Base-by-base conservation (phyloP, 2,113 vertebrate genomes). In the Ancistrus triradiatus region DNA sequence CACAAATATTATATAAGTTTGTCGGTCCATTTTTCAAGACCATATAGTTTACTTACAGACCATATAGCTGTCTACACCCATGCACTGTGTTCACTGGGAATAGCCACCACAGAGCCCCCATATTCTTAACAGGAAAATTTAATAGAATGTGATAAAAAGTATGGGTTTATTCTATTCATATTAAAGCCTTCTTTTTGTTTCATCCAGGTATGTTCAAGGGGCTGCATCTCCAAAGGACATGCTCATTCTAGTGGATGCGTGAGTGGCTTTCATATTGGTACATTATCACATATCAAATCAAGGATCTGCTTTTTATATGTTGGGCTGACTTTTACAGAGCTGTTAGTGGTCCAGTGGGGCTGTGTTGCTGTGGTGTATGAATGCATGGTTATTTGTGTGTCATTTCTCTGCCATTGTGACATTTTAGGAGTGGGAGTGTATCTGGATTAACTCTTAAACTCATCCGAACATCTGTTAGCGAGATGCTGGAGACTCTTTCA, bases 171-270 rank as follows among this genome's bases (percentile, higher is more conserved):
- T n/a, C n/a, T n/a, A n/a, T n/a, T n/a, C n/a, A n/a, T n/a, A n/a
- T n/a, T n/a, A n/a, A n/a, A n/a, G n/a, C n/a, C n/a, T n/a, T 7
- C 70, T 35, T 70, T 13, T 31, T 63, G 51, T 51, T 66, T 51
- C 68, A 42, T 73, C 14, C 74, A 98, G 96, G 96, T 98, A 98
- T 69, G 95, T 98, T 65, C 96, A 98, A 85, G 96, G 96, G 74
- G 96, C 96, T 24, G 93, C 96, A 43, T 98, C 96, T 7, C 96
- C 96, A 50, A 98, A 98, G 87, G 95, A 98, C 63, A 98, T 98
- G 96, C 90, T 98, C 50, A 98, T 98, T 77, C 89, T 98, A 33
- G 95, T 98, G 40, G 96, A 98, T 46, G 96, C 95, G 96, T 98
- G 85, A 95, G 96, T 93, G 57, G 62, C 72, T 83, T 56, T 51